Conservation (phyloP, 2,888 invertebrate species). For the Hermodice carunculata region DNA sequence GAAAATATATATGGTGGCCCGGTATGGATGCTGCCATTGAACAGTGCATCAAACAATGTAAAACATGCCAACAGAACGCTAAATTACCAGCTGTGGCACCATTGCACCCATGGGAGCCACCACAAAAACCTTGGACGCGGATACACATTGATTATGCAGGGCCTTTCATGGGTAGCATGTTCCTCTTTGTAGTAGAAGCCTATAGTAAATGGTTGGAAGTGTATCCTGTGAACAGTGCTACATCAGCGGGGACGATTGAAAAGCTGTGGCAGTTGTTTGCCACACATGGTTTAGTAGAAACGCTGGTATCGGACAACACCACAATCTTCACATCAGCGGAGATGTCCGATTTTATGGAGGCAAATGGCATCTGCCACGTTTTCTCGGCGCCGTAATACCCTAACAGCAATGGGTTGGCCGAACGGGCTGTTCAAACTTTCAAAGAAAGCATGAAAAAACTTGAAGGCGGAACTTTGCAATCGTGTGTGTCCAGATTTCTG, state of each 20-base stretch:
- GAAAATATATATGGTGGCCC: constrained; percentile 46
- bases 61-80: constrained; percentile 21
- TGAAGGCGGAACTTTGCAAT: neutral
- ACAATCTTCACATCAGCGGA: constrained; percentile 43
- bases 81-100: constrained; percentile 37
- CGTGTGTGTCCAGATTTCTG: neutral
- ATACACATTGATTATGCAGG: constrained; percentile 52
- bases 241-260: constrained; percentile 34
- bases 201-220: constrained; percentile 46
- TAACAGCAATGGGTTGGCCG: neutral
- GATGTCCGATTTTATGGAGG: constrained; percentile 32
- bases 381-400: neutral
- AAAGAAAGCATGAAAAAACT: neutral
- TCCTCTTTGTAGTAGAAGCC: constrained; percentile 43
- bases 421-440: neutral
- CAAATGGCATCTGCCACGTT: constrained; percentile 37
- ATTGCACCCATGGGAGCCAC: constrained; percentile 48
- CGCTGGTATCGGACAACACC: constrained; percentile 44
- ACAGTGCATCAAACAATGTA: constrained; percentile 9
- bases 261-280: constrained; percentile 34
- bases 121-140: constrained; percentile 45
- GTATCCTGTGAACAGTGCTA: constrained; percentile 21
- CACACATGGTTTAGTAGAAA: constrained; percentile 38
- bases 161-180: constrained; percentile 34
- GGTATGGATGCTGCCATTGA: constrained; percentile 36